These are phyloP conservation scores for Ridgeia piscesae DNA, from an alignment of 1,140 invertebrate genomes.

Conservation along the genomic window DNA sequence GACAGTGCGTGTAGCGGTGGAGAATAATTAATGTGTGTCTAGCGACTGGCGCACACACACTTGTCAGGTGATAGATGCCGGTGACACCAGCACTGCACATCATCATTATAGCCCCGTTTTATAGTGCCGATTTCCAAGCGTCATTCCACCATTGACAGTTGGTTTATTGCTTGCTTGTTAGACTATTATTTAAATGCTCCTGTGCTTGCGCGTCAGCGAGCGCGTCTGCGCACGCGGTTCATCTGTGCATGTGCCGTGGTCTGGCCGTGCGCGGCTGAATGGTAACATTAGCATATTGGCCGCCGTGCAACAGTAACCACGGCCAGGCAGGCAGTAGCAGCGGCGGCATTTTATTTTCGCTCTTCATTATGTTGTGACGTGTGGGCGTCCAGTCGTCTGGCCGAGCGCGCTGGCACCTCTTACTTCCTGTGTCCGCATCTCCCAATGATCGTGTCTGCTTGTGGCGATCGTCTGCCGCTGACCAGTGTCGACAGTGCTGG, in stretches of 20 bases:
- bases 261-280: neutral
- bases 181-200: neutral
- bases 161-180: neutral
- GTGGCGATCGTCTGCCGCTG: neutral
- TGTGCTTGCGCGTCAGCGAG: neutral
- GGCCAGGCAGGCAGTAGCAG: neutral
- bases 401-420: neutral
- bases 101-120: neutral
- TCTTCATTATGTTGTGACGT: constrained; percentile 5
- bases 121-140: neutral
- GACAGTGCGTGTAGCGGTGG: neutral
- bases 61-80: neutral
- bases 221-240: neutral
- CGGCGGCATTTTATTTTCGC: neutral
- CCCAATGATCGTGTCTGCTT: neutral
- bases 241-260: neutral
- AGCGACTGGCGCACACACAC: neutral
- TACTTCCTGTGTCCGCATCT: neutral
- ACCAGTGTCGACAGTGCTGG: neutral
- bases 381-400: constrained; percentile 2
- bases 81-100: neutral
- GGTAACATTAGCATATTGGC: neutral
- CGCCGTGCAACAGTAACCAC: neutral
- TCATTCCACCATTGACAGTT: neutral
- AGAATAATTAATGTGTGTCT: neutral